Conservation (phyloP, 2,797 vertebrate species). For the Halcyon chelicuti region DNA sequence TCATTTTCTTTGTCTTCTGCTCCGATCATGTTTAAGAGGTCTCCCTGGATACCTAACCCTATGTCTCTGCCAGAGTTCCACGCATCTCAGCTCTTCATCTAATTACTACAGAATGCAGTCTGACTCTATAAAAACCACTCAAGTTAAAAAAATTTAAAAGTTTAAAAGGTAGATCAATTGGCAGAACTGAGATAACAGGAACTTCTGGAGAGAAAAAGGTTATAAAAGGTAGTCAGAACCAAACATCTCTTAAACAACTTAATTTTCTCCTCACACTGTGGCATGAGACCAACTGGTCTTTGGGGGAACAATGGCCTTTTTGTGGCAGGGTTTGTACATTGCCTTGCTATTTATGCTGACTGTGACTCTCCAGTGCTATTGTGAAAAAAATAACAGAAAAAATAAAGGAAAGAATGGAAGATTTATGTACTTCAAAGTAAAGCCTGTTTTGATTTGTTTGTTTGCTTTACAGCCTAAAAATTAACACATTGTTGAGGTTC, state of each 20-base stretch:
- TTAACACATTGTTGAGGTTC: not conserved
- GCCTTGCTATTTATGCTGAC: not conserved
- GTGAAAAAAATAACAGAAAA: not conserved
- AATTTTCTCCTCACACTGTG: not conserved
- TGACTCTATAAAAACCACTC: not conserved
- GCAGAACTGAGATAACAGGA: not conserved
- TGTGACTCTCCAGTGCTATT: not conserved
- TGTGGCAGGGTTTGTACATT: not conserved
- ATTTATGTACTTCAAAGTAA: not conserved
- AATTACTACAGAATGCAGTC: not conserved
- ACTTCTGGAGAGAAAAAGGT: not conserved
- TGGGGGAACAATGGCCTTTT: not conserved
- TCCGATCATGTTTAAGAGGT: not conserved
- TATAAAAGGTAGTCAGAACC: not conserved
- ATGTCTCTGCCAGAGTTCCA: not conserved
- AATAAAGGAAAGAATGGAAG: not conserved
- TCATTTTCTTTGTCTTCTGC: not conserved
- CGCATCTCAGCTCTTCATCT: not conserved
- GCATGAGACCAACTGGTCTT: not conserved
- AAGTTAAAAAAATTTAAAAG: not conserved
- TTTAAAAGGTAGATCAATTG: not conserved
- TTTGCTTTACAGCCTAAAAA: not conserved
- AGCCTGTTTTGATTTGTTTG: not conserved
- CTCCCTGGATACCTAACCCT: not conserved
- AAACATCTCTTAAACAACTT: not conserved